A percentile compares a stretch with the other conserved stretches of the same genome.
Conservation (phyloP, 2,113 vertebrate genomes). For the Polyodon spathula region DNA sequence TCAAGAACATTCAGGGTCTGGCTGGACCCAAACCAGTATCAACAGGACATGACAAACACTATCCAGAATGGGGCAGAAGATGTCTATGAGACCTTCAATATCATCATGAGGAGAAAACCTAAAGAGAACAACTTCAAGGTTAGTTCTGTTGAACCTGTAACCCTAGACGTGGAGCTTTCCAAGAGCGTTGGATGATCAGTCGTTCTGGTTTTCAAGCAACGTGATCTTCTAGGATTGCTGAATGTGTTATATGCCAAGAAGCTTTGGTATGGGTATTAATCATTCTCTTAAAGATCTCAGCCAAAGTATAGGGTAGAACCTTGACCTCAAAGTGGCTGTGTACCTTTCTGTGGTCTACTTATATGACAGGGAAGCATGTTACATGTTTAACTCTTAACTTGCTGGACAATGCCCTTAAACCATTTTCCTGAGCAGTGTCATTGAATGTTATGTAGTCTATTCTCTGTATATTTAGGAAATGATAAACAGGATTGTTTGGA, state of each 20-base stretch:
- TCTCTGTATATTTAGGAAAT: too few species aligned
- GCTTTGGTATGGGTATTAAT: neutral
- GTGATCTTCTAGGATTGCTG: conserved; percentile 17
- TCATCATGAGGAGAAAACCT: conserved; percentile 98
- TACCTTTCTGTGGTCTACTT: neutral
- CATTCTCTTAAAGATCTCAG: conserved; percentile 10
- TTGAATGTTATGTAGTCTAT: neutral
- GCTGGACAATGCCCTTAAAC: neutral
- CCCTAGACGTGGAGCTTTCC: too few species aligned
- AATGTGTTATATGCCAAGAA: conserved; percentile 26
- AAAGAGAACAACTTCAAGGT: conserved; percentile 99
- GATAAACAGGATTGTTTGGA: too few species aligned
- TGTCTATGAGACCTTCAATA: conserved; percentile 93
- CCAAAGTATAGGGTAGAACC: conserved; percentile 14
- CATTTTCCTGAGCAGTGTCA: neutral
- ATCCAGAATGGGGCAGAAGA: conserved; percentile 86
- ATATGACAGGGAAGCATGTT: neutral
- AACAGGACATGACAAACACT: conserved; percentile 92
- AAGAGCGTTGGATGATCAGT: conserved; percentile 26
- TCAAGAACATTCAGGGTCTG: conserved; percentile 86
- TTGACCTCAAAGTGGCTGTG: conserved; percentile 15
- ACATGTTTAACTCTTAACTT: neutral
- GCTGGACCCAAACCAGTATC: conserved; percentile 95
- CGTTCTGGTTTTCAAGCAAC: conserved; percentile 15
- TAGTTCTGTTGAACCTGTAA: neutral